These are phyloP conservation scores for Aplysina aerophoba DNA, from an alignment of 37 sponge, comb jelly and placozoan genomes.

Conservation along the genomic window DNA sequence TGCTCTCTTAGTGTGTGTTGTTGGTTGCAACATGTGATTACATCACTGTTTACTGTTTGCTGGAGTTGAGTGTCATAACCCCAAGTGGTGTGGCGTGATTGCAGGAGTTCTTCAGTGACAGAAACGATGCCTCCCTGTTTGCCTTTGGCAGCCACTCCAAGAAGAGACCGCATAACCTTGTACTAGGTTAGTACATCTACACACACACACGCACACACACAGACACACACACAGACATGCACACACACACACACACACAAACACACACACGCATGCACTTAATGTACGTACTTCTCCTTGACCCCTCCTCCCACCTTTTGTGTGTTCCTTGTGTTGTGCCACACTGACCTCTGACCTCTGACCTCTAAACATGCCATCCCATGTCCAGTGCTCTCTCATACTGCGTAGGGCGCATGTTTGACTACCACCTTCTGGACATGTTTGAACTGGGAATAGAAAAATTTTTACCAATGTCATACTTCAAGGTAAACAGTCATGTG, in stretches of 20 bases:
- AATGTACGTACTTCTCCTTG: neutral
- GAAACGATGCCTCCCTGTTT: constrained; percentile 87
- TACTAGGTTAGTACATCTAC: constrained; percentile 64
- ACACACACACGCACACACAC: neutral
- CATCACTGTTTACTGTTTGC: too few species aligned
- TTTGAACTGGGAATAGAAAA: constrained; percentile 90
- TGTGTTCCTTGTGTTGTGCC: neutral
- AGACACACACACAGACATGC: too few species aligned
- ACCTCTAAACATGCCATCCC: too few species aligned
- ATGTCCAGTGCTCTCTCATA: neutral
- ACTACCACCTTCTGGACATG: constrained; percentile 90
- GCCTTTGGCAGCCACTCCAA: constrained; percentile 92
- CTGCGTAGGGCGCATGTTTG: constrained; percentile 79
- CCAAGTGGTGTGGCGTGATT: neutral
- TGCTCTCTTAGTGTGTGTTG: too few species aligned
- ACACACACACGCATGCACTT: too few species aligned
- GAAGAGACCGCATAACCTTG: constrained; percentile 92
- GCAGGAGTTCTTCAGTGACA: constrained; percentile 84
- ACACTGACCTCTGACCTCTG: too few species aligned
- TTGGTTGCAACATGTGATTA: neutral
- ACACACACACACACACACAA: neutral
- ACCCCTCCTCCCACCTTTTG: neutral
- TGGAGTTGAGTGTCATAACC: too few species aligned
- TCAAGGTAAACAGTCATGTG: constrained; percentile 39
- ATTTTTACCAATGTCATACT: constrained; percentile 55